Evolutionary conservation across 2,888 invertebrate genomes (phyloP), one percentile per base, ranked within the genome.

Genomic region (Ecliptopera silaceata): DNA sequence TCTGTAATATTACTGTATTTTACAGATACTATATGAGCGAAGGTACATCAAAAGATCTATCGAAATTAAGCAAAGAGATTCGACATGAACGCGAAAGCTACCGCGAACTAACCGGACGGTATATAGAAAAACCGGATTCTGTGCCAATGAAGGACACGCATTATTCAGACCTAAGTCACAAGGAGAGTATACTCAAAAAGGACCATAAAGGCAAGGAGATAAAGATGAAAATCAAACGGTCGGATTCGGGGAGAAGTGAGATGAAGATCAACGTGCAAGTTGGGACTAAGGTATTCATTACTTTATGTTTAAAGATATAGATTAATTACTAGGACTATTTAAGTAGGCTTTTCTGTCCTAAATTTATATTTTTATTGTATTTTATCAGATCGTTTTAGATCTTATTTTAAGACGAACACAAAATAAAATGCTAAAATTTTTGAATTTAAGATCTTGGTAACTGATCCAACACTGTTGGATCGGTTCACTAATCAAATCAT

Each of bases 11-110:
- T 31, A 31, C 11, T 15, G 6, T 15, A 8, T 36, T 36, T 63
- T 60, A 0, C 79, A 91, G 91, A 63, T 90, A 87, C 64, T 88
- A 86, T 69, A 72, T 84, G 59, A 86, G 82, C 66, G 90, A 90
- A 60, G 86, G 88, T 43, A 86, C 88, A 0, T 86, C 90, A 0
- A 91, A 91, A 63, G 91, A 91, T 60, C 66, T 92, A 0, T 89
- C 91, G 0, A 91, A 88, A 63, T 78, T 88, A 0, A 88, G 86
- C 68, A 92, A 90, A 59, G 92, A 92, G 31, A 87, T 92, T 0
- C 80, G 91, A 0, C 89, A 91, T 74, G 91, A 91, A 36, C 69
- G 92, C 0, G 92, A 91, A 32, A 90, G 88, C 46, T 91, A 91
- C 58, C 74, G 91, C 1, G 92, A 92, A 31, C 77, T 92, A 0